phyloP scores from a whole-genome alignment of 2,797 vertebrate species.

The Heterohyrax brucei region DNA sequence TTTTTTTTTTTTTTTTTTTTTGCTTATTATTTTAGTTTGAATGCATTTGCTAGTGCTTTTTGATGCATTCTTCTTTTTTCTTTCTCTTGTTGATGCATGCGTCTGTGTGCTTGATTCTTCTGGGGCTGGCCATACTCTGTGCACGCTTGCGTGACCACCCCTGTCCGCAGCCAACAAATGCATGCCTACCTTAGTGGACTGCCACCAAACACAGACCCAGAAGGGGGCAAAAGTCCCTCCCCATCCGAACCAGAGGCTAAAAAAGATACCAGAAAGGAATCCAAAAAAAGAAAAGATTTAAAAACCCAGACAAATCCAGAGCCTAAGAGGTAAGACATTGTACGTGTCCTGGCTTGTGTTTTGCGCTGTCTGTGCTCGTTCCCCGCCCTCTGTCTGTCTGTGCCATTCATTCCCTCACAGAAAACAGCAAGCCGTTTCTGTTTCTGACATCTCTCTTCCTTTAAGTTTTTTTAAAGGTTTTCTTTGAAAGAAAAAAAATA shows the following conservation, averaged over 20 bases:
- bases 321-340: slow-evolving; percentile 94
- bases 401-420: not conserved
- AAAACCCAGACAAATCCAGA: slow-evolving; percentile 93
- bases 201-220: slow-evolving; percentile 92
- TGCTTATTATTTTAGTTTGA: slow-evolving; percentile 91
- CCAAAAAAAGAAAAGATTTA: slow-evolving; percentile 97
- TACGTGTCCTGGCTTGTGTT: slow-evolving; percentile 78
- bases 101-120: slow-evolving; percentile 90
- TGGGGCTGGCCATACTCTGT: slow-evolving; percentile 92
- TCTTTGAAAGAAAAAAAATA: not conserved
- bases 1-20: slow-evolving; percentile 84
- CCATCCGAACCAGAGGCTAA: slow-evolving; percentile 92
- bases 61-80: slow-evolving; percentile 90
- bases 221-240: slow-evolving; percentile 92
- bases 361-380: not conserved
- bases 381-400: not conserved
- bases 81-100: slow-evolving; percentile 90
- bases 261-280: slow-evolving; percentile 97
- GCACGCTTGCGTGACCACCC: slow-evolving; percentile 90
- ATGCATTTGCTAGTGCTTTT: slow-evolving; percentile 87
- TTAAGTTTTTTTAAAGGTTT: not conserved
- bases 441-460: not conserved
- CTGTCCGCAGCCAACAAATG: slow-evolving; percentile 93
- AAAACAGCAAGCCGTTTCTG: slow-evolving; percentile 58
- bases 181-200: slow-evolving; percentile 93